Conservation (phyloP, 2,113 vertebrate genomes). For the Toxostoma redivivum region DNA sequence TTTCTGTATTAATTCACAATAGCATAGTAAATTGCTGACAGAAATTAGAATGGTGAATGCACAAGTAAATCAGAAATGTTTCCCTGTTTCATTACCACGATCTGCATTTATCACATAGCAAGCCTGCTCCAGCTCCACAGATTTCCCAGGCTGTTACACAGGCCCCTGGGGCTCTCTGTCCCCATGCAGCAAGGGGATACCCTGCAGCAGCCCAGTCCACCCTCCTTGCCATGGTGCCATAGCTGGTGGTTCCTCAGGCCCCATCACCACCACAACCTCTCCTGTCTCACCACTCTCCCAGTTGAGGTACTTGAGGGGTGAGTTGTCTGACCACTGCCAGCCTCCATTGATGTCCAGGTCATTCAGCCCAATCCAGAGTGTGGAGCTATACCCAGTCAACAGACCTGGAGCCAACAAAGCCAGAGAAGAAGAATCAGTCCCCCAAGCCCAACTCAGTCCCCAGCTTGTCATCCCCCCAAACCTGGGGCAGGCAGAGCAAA, state of each 20-base stretch:
- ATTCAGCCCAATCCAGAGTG: constrained; percentile 94
- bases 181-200: background rate
- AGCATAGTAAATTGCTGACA: background rate
- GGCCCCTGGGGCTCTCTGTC: background rate
- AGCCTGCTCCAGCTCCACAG: background rate
- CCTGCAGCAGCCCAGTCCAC: fast-evolving
- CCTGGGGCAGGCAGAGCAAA: background rate
- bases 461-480: background rate
- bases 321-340: constrained; percentile 96
- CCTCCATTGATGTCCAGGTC: constrained; percentile 92
- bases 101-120: background rate
- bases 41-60: background rate
- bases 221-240: background rate
- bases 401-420: constrained; percentile 73
- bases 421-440: background rate
- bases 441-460: background rate
- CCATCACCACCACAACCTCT: background rate
- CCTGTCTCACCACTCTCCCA: constrained; percentile 87
- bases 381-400: constrained; percentile 88
- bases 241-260: background rate
- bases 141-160: background rate
- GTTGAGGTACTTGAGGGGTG: constrained; percentile 95
- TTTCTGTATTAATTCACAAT: background rate
- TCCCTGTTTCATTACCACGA: background rate
- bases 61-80: background rate